Base-by-base conservation (phyloP, 2,888 invertebrate genomes). In the Morpho deidamia region DNA sequence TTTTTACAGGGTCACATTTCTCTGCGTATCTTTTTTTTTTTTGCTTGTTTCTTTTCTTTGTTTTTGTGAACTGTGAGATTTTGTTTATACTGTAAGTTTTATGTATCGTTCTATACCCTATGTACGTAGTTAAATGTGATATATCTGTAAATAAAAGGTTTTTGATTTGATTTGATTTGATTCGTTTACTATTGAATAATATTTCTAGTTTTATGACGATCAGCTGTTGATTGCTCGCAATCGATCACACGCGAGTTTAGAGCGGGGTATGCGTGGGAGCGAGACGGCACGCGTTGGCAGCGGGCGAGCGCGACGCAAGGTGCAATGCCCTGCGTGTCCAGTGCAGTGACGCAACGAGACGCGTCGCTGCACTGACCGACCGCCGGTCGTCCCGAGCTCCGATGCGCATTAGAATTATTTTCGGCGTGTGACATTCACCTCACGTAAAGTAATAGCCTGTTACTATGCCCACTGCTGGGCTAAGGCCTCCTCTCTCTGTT, bases 341-440 rank as follows among this genome's bases (percentile, higher is more conserved):
- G 78, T 78, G 78, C 80, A 80, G 78, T 85, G 86, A 87, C 86
- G 87, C 84, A 86, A 86, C 74, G 73, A 75, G 76, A 74, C 70
- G 69, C 66, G 68, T 63, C 69, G 71, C 81, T 83, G 83, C 83
- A 80, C 79, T 83, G 83, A 79, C 84, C 83, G 79, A 68, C 75
- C 74, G 63, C 67, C 75, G 67, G 61, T 67, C 75, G 68, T 61
- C 37, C 37, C 23, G 11, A 50, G n/a, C 34, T 23, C 66, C 67
- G 73, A 67, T 72, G 74, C 71, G 72, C 69, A 60, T 56, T 56
- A 63, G 54, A 60, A 64, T 70, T 85, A 87, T 86, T 87, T 86
- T 81, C 69, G 86, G 78, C 77, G 73, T 68, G 71, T 81, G 82
- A 85, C 81, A 84, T 83, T 83, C 83, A 77, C 71, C 65, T 75